phyloP scores from a whole-genome alignment of 2,888 invertebrate species.

The Proisotoma minuta region DNA sequence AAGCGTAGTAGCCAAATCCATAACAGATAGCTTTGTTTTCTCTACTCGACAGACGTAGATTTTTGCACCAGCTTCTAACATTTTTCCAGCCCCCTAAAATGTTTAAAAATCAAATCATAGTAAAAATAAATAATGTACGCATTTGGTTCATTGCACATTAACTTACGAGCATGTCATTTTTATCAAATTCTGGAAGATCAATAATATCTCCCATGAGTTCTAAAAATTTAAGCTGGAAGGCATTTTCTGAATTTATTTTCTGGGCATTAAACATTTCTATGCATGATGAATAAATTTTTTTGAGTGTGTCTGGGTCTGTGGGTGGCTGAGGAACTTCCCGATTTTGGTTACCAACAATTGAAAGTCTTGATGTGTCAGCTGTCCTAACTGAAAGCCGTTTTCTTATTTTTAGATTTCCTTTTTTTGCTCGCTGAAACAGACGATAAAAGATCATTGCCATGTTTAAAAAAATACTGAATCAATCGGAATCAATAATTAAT shows the following conservation, averaged over 20 bases:
- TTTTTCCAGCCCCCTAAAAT: conserved; percentile 32
- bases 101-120: neutral
- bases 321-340: conserved; percentile 2
- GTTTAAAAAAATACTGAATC: no score
- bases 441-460: no score
- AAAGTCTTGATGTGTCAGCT: neutral
- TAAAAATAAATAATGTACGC: neutral
- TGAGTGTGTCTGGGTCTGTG: conserved; percentile 16
- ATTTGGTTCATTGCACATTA: neutral
- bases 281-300: conserved; percentile 38
- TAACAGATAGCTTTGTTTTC: conserved; percentile 36
- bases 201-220: conserved; percentile 43
- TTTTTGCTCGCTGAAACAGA: no score
- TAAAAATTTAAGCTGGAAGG: conserved; percentile 39
- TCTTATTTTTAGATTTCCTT: no score
- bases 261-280: conserved; percentile 38
- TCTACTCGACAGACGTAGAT: conserved; percentile 46
- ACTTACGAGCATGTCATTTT: conserved; percentile 37
- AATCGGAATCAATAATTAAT: no score
- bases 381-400: conserved; percentile 21
- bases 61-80: conserved; percentile 40
- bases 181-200: conserved; percentile 37
- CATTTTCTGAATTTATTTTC: conserved; percentile 43
- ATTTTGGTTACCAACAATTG: neutral
- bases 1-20: conserved; percentile 34